A percentile compares a stretch with the other conserved stretches of the same genome.
These are phyloP conservation scores for Dynastes tityus DNA, from an alignment of 2,888 invertebrate genomes.

Conservation along the genomic window DNA sequence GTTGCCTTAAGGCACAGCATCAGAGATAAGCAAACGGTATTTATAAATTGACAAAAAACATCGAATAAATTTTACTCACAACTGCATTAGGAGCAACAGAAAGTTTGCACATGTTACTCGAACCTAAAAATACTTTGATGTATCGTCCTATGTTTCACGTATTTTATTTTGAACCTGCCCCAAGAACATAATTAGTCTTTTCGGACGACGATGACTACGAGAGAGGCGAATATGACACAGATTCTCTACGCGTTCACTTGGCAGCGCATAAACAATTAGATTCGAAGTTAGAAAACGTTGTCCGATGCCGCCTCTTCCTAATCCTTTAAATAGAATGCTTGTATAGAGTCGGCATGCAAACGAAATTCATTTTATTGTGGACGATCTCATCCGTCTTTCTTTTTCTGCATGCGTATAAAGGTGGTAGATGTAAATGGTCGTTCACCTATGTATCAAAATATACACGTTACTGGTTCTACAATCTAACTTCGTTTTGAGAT, in stretches of 20 bases:
- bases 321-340: slow-evolving; percentile 1
- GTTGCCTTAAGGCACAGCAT: too few species aligned
- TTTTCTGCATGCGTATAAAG: background rate
- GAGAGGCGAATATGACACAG: slow-evolving; percentile 24
- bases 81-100: background rate
- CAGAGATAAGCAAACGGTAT: too few species aligned
- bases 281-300: slow-evolving; percentile 8
- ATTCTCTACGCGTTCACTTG: slow-evolving; percentile 7
- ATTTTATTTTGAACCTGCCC: slow-evolving; percentile 27
- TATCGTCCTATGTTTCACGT: background rate
- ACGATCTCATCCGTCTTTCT: slow-evolving; percentile 13
- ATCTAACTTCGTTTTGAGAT: background rate
- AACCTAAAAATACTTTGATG: slow-evolving; percentile 24
- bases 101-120: background rate
- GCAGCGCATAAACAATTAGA: slow-evolving; percentile 19
- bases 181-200: slow-evolving; percentile 26
- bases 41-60: too few species aligned
- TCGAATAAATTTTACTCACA: background rate
- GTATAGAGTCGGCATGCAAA: background rate
- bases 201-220: slow-evolving; percentile 6
- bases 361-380: background rate
- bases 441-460: background rate
- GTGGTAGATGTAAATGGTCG: background rate
- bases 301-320: slow-evolving; percentile 16
- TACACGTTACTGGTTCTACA: background rate